These are phyloP conservation scores for Teleogryllus occipitalis DNA, from an alignment of 1,140 invertebrate species.

Conservation along the genomic window DNA sequence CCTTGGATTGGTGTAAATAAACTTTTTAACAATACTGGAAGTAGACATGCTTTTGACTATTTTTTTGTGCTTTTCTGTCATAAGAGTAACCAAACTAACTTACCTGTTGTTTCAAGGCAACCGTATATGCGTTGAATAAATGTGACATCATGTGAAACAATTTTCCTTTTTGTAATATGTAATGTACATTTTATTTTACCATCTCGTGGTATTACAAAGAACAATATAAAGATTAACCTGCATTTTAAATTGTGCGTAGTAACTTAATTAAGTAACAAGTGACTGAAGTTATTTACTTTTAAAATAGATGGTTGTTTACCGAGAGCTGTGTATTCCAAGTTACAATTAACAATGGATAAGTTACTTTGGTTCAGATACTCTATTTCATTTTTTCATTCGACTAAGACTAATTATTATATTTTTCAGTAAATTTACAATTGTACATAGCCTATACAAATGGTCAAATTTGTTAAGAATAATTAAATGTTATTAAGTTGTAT, in stretches of 20 bases:
- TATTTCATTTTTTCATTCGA: neutral
- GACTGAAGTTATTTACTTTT: no score
- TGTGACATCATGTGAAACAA: no score
- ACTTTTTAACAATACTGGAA: slow-evolving; percentile 5
- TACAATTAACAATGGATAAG: neutral
- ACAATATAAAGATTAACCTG: neutral
- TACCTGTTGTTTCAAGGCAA: neutral
- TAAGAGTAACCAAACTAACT: neutral
- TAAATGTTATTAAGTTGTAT: slow-evolving; percentile 1
- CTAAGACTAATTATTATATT: slow-evolving; percentile 6
- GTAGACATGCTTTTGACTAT: slow-evolving; percentile 1
- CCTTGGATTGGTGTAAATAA: slow-evolving; percentile 4
- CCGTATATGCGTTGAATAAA: no score
- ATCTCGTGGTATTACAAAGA: neutral
- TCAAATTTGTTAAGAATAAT: neutral
- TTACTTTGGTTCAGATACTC: neutral
- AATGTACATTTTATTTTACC: neutral
- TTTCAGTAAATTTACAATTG: neutral
- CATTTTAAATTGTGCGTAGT: no score
- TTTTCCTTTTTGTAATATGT: neutral
- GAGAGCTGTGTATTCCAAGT: neutral
- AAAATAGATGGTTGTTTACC: no score
- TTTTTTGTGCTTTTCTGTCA: neutral
- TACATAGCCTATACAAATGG: slow-evolving; percentile 1
- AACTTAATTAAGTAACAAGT: no score